Conservation (phyloP, 2,888 invertebrate genomes). For the Nomada flava region DNA sequence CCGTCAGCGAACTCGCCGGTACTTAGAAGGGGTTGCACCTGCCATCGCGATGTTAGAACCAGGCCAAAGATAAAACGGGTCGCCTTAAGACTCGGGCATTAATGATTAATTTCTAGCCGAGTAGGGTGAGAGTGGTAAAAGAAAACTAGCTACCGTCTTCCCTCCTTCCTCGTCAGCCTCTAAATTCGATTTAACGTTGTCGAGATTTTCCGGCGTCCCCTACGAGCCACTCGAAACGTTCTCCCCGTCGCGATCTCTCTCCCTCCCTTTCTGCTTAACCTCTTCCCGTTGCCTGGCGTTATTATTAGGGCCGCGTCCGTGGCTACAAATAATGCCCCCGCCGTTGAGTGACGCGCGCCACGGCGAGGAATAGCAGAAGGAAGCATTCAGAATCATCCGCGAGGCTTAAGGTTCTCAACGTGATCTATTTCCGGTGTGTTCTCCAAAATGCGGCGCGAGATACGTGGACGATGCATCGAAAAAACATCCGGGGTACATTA, state of each 20-base stretch:
- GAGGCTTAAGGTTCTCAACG: slow-evolving; percentile 37
- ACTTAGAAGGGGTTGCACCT: slow-evolving; percentile 76
- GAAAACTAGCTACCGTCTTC: slow-evolving; percentile 34
- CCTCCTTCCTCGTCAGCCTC: slow-evolving; percentile 20
- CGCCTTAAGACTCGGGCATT: slow-evolving; percentile 71
- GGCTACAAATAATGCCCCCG: slow-evolving; percentile 73
- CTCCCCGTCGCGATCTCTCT: slow-evolving; percentile 16
- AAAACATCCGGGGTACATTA: background rate
- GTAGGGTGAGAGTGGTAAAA: slow-evolving; percentile 47
- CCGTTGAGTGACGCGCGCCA: slow-evolving; percentile 67
- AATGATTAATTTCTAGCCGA: slow-evolving; percentile 70
- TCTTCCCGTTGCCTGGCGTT: slow-evolving; percentile 57
- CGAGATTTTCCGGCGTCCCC: slow-evolving; percentile 53
- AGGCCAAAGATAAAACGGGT: slow-evolving; percentile 75
- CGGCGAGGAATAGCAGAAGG: slow-evolving; percentile 17
- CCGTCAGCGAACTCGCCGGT: slow-evolving; percentile 71
- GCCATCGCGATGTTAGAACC: slow-evolving; percentile 72
- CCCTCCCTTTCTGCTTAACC: slow-evolving; percentile 16
- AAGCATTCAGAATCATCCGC: slow-evolving; percentile 61
- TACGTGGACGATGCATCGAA: background rate
- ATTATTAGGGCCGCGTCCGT: slow-evolving; percentile 71
- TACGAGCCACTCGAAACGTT: slow-evolving; percentile 30
- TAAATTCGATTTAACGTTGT: slow-evolving; percentile 58
- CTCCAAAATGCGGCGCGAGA: slow-evolving; percentile 42
- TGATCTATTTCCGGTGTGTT: slow-evolving; percentile 63